A percentile compares a stretch with the other conserved stretches of the same genome.
Evolutionary conservation across 1,140 invertebrate species (phyloP).

Genomic region (Zaprionus inermis): DNA sequence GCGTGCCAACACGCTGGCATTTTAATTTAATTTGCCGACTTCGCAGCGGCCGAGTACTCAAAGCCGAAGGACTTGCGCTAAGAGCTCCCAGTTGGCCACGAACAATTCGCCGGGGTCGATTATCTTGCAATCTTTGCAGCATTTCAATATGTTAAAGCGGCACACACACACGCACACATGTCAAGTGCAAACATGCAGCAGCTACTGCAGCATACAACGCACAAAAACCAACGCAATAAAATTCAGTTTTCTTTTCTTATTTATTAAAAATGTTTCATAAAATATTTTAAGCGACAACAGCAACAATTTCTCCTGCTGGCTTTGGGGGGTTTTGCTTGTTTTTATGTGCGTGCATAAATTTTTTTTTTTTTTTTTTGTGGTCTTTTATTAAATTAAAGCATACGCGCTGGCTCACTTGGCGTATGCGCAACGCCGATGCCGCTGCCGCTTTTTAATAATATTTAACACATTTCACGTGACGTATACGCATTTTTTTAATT

Average conservation of each 20-base stretch:
- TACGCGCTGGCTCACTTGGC: conserved; percentile 59
- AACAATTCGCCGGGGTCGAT: conserved; percentile 18
- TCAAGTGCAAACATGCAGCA: conserved; percentile 24
- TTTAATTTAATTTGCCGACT: conserved; percentile 71
- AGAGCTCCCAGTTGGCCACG: conserved; percentile 4
- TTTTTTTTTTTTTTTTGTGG: conserved; percentile 4
- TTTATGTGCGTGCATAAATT: conserved; percentile 21
- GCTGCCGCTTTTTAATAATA: conserved; percentile 34
- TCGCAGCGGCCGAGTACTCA: background rate
- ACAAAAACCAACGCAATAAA: background rate
- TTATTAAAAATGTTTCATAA: conserved; percentile 4
- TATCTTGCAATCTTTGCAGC: conserved; percentile 41
- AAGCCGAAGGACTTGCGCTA: conserved; percentile 1
- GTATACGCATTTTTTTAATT: conserved; percentile 80
- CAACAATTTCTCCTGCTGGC: background rate
- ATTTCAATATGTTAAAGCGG: conserved; percentile 12
- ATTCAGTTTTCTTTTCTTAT: background rate
- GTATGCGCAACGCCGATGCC: conserved; percentile 45
- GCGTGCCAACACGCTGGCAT: conserved; percentile 46
- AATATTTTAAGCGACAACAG: conserved; percentile 8
- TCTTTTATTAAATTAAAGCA: conserved; percentile 64
- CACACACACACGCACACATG: conserved; percentile 7
- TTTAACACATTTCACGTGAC: conserved; percentile 55
- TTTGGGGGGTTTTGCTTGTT: conserved; percentile 6
- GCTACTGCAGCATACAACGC: background rate